These are phyloP conservation scores for Eristalis tenax DNA, from an alignment of 2,888 invertebrate genomes.

Conservation along the genomic window DNA sequence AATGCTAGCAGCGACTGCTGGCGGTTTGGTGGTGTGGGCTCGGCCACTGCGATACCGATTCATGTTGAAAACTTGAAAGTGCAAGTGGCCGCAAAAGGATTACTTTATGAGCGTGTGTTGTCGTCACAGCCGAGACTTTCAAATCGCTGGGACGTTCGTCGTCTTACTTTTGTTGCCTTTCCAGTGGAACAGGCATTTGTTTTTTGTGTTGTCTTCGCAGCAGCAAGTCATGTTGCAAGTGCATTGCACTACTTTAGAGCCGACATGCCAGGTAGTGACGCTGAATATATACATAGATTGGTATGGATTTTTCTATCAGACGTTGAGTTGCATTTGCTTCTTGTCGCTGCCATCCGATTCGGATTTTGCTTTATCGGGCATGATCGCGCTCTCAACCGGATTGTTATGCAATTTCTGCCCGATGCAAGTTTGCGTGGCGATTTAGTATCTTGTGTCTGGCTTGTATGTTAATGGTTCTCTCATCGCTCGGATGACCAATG, in stretches of 20 bases:
- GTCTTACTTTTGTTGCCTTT: not conserved
- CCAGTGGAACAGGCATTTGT: not conserved
- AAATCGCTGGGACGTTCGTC: slow-evolving; percentile 32
- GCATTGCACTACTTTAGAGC: slow-evolving; percentile 65
- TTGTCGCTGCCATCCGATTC: slow-evolving; percentile 18
- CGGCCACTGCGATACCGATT: slow-evolving; percentile 29
- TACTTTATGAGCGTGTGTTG: slow-evolving; percentile 43
- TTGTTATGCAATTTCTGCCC: slow-evolving; percentile 52
- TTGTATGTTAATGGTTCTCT: slow-evolving; percentile 63
- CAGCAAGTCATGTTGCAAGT: slow-evolving; percentile 68
- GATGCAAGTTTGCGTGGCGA: slow-evolving; percentile 58
- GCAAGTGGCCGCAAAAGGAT: slow-evolving; percentile 66
- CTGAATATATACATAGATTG: not conserved
- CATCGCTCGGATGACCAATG: slow-evolving; percentile 79
- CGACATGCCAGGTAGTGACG: slow-evolving; percentile 18
- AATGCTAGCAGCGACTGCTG: slow-evolving; percentile 6
- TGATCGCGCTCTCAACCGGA: slow-evolving; percentile 69
- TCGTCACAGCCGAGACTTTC: slow-evolving; percentile 54
- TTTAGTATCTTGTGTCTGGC: slow-evolving; percentile 42
- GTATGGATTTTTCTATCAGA: slow-evolving; percentile 18
- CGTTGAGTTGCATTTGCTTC: slow-evolving; percentile 3
- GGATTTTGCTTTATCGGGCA: slow-evolving; percentile 38
- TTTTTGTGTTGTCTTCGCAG: not conserved
- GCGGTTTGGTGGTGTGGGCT: slow-evolving; percentile 36
- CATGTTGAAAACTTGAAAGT: slow-evolving; percentile 68